These are phyloP conservation scores for Trileptium ribeirensis DNA, from an alignment of 2,888 invertebrate genomes.

Conservation along the genomic window DNA sequence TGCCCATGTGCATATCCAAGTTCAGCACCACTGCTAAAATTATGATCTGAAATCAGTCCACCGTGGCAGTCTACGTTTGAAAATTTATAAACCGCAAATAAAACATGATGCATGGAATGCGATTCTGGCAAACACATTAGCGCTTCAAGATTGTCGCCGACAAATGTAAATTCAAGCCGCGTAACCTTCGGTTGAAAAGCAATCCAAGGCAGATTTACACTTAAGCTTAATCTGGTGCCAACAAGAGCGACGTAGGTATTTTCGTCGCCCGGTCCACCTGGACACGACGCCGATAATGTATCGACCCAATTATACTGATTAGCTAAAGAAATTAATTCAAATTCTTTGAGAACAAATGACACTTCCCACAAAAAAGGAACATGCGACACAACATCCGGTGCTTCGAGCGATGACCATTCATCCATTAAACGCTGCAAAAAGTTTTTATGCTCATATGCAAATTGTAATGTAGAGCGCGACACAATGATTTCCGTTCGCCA, in stretches of 20 bases:
- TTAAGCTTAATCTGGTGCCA: slow-evolving; percentile 83
- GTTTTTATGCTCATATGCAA: slow-evolving; percentile 30
- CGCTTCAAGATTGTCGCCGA: slow-evolving; percentile 29
- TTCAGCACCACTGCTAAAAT: neutral
- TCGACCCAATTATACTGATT: slow-evolving; percentile 99
- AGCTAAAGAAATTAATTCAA: slow-evolving; percentile 81
- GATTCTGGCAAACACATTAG: slow-evolving; percentile 32
- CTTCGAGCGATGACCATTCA: slow-evolving; percentile 67
- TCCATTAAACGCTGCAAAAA: slow-evolving; percentile 70
- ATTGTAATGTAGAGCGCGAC: neutral
- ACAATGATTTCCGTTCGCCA: slow-evolving; percentile 14
- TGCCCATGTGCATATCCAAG: neutral
- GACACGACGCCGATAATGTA: slow-evolving; percentile 58
- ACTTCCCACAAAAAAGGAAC: slow-evolving; percentile 95
- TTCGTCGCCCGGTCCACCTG: slow-evolving; percentile 65
- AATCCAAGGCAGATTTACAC: slow-evolving; percentile 84
- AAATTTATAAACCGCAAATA: slow-evolving; percentile 16
- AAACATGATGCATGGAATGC: slow-evolving; percentile 29
- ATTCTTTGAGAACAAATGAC: slow-evolving; percentile 79
- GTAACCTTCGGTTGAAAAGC: slow-evolving; percentile 86
- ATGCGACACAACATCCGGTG: slow-evolving; percentile 85
- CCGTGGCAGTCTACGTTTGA: neutral
- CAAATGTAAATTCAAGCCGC: slow-evolving; percentile 65
- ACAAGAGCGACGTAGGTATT: slow-evolving; percentile 88
- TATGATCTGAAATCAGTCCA: too few species aligned